A percentile compares a stretch with the other conserved stretches of the same genome.
Evolutionary conservation across 2,797 vertebrate species (phyloP).

Genomic region (Scarus forsteni): DNA sequence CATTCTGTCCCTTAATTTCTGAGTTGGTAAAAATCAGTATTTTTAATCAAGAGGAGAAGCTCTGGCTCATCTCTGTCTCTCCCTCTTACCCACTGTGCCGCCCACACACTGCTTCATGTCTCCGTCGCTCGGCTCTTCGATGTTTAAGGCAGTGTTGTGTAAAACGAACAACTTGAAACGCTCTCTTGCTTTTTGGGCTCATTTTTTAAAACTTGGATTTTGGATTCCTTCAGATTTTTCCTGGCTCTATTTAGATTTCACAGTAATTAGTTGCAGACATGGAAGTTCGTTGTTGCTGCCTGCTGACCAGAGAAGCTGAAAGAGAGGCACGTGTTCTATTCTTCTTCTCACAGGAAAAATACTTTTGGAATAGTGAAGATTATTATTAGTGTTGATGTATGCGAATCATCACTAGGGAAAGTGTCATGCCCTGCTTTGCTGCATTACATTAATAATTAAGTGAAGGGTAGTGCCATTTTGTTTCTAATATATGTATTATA

Average conservation of each 20-base stretch:
- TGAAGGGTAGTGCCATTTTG: constrained; percentile 2
- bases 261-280: constrained; percentile 26
- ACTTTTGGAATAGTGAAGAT: constrained; percentile 19
- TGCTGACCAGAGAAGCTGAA: not conserved
- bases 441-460: constrained; percentile 31
- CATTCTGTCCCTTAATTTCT: constrained; percentile 17
- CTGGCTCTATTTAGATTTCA: constrained; percentile 1
- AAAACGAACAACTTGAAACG: constrained; percentile 64
- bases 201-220: constrained; percentile 32
- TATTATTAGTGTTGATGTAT: constrained; percentile 5
- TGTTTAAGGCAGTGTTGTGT: constrained; percentile 59
- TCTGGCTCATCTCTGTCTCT: constrained; percentile 51
- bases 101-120: constrained; percentile 65
- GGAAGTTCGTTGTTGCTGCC: constrained; percentile 27
- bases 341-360: constrained; percentile 6
- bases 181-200: constrained; percentile 39
- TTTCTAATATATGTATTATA: too few relatives aligned
- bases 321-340: constrained; percentile 10
- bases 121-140: constrained; percentile 45
- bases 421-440: constrained; percentile 20
- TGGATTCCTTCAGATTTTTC: constrained; percentile 21
- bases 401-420: not conserved
- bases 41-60: constrained; percentile 45
- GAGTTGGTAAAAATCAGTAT: not conserved
- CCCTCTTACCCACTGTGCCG: constrained; percentile 57